A percentile compares a stretch with the other conserved stretches of the same genome.
Conservation (phyloP, 1,140 invertebrate species). For the Atopsyche davidsoni region DNA sequence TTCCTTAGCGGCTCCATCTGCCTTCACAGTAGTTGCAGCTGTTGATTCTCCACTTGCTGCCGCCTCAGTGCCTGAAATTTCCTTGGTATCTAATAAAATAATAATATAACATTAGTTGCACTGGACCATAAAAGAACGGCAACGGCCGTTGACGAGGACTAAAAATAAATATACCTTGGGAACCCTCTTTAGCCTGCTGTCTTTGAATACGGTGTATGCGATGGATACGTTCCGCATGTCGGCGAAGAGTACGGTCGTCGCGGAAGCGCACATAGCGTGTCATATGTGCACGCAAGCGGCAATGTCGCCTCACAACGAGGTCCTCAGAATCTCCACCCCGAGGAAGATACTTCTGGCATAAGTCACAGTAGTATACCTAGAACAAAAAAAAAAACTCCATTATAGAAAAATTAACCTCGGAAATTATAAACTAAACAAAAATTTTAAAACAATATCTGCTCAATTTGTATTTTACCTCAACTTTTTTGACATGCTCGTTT, state of each 20-base stretch:
- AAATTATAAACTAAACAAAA: background rate
- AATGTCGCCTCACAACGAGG: slow-evolving; percentile 60
- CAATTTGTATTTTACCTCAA: slow-evolving; percentile 49
- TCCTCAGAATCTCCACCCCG: slow-evolving; percentile 46
- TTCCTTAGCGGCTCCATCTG: slow-evolving; percentile 29
- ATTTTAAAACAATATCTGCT: background rate
- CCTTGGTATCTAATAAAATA: slow-evolving; percentile 5
- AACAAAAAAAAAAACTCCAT: background rate
- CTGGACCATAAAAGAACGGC: background rate
- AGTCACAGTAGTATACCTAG: slow-evolving; percentile 58
- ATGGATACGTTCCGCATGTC: slow-evolving; percentile 61
- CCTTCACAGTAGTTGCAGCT: background rate
- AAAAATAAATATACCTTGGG: slow-evolving; percentile 1
- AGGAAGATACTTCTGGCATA: slow-evolving; percentile 66
- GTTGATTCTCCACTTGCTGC: slow-evolving; percentile 4
- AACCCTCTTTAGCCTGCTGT: slow-evolving; percentile 41
- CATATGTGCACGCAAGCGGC: slow-evolving; percentile 61
- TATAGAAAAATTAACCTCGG: background rate
- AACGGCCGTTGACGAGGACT: background rate
- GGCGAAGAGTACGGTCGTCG: slow-evolving; percentile 62
- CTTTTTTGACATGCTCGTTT: slow-evolving; percentile 66
- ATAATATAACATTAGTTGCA: background rate
- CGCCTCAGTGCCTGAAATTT: slow-evolving; percentile 5
- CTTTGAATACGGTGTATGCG: too few relatives aligned
- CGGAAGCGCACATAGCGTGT: slow-evolving; percentile 67